Evolutionary conservation across 1,140 invertebrate genomes (phyloP), one percentile per base, ranked within the genome.

Genomic region (Patella vulgata): DNA sequence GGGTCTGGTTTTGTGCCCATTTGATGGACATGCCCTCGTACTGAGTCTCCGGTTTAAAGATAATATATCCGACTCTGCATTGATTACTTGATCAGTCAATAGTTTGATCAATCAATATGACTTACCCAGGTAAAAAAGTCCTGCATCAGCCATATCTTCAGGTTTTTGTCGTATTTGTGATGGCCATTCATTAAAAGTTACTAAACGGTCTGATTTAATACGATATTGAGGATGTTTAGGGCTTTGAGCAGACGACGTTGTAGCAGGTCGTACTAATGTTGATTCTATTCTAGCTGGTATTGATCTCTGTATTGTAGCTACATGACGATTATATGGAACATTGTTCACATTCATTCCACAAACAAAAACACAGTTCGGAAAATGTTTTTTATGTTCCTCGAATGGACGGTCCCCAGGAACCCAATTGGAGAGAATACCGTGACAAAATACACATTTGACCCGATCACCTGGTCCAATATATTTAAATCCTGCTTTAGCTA

Each of bases 371-470:
- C 93, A 96, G 57, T 91, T 88, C 2, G 88, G 87, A 73, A 93
- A 93, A 92, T 92, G 94, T 31, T 89, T 86, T 0, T 92, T 92
- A 79, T 96, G 94, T 79, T 96, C 91, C 60, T 90, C 89, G 91
- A 92, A 93, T 1, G 93, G 92, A 65, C 92, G 89, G 83, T 96
- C 93, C 53, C 89, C 87, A 30, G 88, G 88, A 77, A 92, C 90
- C 93, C 94, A 96, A 73, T 93, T 91, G 76, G 92, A 92, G 0
- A 96, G 83, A 3, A 92, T 92, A 21, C 92, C 91, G 54, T 91
- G 91, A 75, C 94, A 96, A 72, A 92, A 90, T 74, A 91, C 94
- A 75, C 94, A 96, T 25, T 91, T 87, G 0, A 93, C 93, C 73
- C 92, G 90, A 82, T 95, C 93, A 12, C 25, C 31, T n/a, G 30